These are phyloP conservation scores for Polydrusus cervinus DNA, from an alignment of 2,888 invertebrate species.

Conservation along the genomic window DNA sequence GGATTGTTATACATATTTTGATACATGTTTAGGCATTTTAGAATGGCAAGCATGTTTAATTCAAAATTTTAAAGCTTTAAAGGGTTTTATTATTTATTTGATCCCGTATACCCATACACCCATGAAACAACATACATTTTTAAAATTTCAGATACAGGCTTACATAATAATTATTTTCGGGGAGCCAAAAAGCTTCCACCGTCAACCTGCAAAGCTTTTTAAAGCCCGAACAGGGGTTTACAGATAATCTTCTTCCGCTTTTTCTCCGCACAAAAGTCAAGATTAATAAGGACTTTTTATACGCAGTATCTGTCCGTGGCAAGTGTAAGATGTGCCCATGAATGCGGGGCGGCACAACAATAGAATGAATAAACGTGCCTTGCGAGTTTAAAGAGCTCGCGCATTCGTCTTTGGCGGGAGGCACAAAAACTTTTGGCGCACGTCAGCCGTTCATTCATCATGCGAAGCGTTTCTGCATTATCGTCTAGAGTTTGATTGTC, in stretches of 20 bases:
- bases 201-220: constrained; percentile 26
- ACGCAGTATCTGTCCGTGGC: constrained; percentile 44
- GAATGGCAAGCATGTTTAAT: no score
- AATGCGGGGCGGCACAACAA: constrained; percentile 54
- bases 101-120: no score
- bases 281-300: constrained; percentile 44
- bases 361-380: constrained; percentile 64
- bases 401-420: constrained; percentile 62
- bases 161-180: constrained; percentile 19
- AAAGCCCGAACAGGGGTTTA: constrained; percentile 29
- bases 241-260: constrained; percentile 38
- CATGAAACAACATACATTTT: no score
- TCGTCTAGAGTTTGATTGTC: no score
- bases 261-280: constrained; percentile 32
- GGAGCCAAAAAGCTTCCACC: constrained; percentile 2
- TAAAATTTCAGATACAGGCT: background rate
- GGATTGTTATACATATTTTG: no score
- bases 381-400: constrained; percentile 63
- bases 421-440: constrained; percentile 65
- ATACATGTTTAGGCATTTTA: no score
- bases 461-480: constrained; percentile 57
- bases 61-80: no score
- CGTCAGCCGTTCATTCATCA: constrained; percentile 66
- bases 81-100: no score
- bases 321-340: constrained; percentile 40